phyloP scores from a whole-genome alignment of 2,113 vertebrate genomes.

The Neolamprologus sp. region DNA sequence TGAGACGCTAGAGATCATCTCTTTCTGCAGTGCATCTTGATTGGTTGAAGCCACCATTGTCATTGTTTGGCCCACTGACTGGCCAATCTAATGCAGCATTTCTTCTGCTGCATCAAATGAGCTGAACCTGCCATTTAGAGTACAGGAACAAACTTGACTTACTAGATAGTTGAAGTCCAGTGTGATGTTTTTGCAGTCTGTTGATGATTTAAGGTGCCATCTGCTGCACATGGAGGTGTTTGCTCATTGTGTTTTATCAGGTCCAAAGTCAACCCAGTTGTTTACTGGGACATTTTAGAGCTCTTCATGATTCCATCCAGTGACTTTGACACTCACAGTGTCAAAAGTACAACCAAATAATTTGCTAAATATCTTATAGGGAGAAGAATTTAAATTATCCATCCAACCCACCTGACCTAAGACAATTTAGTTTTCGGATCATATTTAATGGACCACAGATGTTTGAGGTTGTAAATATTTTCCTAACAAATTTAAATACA shows the following conservation, averaged over 20 bases:
- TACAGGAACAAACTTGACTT: background rate
- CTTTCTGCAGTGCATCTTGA: background rate
- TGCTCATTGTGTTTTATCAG: background rate
- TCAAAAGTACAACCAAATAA: background rate
- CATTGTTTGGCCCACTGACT: background rate
- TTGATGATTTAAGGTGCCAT: background rate
- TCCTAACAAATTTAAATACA: background rate
- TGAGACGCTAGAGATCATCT: background rate
- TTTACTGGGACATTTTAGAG: background rate
- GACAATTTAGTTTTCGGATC: background rate
- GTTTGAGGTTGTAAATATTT: background rate
- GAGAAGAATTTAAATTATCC: background rate
- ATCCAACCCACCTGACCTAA: background rate
- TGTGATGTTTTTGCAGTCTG: background rate
- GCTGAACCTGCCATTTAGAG: constrained; percentile 1
- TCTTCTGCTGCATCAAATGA: background rate
- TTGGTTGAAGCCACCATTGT: background rate
- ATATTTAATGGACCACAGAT: background rate
- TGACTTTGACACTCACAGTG: background rate
- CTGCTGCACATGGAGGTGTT: background rate
- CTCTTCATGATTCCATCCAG: background rate
- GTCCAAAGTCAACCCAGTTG: background rate
- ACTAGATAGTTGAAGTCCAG: background rate
- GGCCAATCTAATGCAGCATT: constrained; percentile 10
- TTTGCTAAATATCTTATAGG: background rate